Percentiles rank a stretch among this genome's conserved stretches.
phyloP scores from a whole-genome alignment of 2,797 vertebrate species.

The Chloroceryle inda region DNA sequence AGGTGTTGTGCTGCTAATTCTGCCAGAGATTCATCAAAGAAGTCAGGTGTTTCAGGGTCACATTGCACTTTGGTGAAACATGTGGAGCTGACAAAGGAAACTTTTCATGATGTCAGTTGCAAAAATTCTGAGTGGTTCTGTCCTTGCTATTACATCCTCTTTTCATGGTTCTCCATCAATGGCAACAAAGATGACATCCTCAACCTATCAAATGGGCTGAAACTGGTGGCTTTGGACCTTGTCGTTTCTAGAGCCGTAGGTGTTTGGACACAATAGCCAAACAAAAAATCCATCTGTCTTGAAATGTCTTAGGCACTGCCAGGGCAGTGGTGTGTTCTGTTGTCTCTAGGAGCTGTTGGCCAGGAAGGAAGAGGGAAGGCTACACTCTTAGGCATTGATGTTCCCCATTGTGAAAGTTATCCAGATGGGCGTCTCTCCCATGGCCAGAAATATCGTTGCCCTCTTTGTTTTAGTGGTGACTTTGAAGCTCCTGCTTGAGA shows the following conservation, averaged over 20 bases:
- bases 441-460: not conserved
- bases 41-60: not conserved
- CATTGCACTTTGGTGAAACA: not conserved
- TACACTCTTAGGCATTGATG: not conserved
- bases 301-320: not conserved
- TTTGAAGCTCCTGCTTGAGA: not conserved
- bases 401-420: not conserved
- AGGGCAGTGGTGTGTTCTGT: not conserved
- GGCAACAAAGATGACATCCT: not conserved
- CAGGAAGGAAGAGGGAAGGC: not conserved
- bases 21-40: not conserved
- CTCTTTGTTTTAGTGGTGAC: not conserved
- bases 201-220: not conserved
- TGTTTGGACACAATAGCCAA: rapidly evolving
- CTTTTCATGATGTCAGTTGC: not conserved
- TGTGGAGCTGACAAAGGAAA: not conserved
- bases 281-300: not conserved
- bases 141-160: rapidly evolving
- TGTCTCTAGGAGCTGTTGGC: not conserved
- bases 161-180: not conserved
- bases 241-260: not conserved
- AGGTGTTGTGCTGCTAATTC: not conserved
- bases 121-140: not conserved
- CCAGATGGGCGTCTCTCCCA: not conserved
- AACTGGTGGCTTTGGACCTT: not conserved